Conservation (phyloP, 1,140 invertebrate species). For the Drosophila teissieri region DNA sequence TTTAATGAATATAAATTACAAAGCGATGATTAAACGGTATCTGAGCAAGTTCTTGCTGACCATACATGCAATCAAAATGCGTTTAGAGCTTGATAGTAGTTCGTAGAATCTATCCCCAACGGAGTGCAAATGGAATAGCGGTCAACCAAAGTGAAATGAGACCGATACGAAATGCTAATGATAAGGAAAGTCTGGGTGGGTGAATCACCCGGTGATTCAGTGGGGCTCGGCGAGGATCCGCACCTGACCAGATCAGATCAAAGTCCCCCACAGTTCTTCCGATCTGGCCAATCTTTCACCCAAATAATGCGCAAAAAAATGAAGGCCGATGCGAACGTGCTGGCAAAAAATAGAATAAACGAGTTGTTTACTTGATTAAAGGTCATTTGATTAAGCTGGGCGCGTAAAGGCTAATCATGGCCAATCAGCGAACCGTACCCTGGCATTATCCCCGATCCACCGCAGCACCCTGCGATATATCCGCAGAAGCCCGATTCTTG, state of each 20-base stretch:
- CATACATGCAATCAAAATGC: background rate
- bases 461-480: constrained; percentile 5
- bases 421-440: constrained; percentile 21
- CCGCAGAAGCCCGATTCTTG: constrained; percentile 13
- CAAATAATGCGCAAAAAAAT: constrained; percentile 33
- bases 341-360: constrained; percentile 48
- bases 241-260: background rate
- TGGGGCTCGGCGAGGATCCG: constrained; percentile 1
- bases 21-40: background rate
- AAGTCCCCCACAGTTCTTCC: background rate
- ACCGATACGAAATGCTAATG: background rate
- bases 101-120: background rate
- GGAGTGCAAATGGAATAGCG: too few species aligned
- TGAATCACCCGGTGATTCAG: constrained; percentile 18
- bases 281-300: background rate
- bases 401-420: constrained; percentile 33
- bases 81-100: background rate
- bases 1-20: too few species aligned
- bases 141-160: background rate
- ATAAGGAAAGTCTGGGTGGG: constrained; percentile 8
- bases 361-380: constrained; percentile 38
- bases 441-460: constrained; percentile 18
- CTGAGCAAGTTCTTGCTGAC: background rate
- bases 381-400: constrained; percentile 38
- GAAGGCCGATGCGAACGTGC: constrained; percentile 1